A percentile compares a stretch with the other conserved stretches of the same genome.
phyloP scores from a whole-genome alignment of 2,797 vertebrate species.

The Rousettus madagascariensis region DNA sequence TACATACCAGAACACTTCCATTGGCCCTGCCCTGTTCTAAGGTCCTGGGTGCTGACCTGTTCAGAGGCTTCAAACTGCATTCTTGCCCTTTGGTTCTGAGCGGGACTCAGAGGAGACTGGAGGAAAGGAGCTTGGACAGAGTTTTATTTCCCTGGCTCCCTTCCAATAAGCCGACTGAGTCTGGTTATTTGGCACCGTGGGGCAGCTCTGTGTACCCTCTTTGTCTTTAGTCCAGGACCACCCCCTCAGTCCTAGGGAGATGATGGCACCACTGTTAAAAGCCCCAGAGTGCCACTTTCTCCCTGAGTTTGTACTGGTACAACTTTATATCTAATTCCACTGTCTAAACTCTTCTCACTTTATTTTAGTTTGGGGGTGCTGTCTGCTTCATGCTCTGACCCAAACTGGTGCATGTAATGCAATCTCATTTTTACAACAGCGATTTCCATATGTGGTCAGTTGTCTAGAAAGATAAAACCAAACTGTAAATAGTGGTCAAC shows the following conservation, averaged over 20 bases:
- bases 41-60: too few species aligned
- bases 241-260: background rate
- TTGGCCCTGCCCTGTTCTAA: fast-evolving
- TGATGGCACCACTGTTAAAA: background rate
- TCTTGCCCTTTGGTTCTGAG: background rate
- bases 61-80: background rate
- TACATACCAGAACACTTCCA: fast-evolving
- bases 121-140: background rate
- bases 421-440: background rate
- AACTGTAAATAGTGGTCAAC: background rate
- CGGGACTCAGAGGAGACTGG: background rate
- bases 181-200: background rate
- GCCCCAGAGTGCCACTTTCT: fast-evolving
- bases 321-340: background rate
- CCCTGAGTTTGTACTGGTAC: background rate
- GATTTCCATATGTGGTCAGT: background rate
- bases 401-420: background rate
- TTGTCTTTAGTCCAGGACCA: background rate
- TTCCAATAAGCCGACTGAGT: background rate
- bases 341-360: background rate
- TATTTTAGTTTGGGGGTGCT: background rate
- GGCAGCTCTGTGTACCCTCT: fast-evolving
- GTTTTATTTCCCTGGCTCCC: background rate
- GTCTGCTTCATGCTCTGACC: background rate
- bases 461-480: background rate